Percentiles rank a stretch among this genome's conserved stretches.
Evolutionary conservation across 2,113 vertebrate species (phyloP).

Genomic region (Sprattus sprattus): DNA sequence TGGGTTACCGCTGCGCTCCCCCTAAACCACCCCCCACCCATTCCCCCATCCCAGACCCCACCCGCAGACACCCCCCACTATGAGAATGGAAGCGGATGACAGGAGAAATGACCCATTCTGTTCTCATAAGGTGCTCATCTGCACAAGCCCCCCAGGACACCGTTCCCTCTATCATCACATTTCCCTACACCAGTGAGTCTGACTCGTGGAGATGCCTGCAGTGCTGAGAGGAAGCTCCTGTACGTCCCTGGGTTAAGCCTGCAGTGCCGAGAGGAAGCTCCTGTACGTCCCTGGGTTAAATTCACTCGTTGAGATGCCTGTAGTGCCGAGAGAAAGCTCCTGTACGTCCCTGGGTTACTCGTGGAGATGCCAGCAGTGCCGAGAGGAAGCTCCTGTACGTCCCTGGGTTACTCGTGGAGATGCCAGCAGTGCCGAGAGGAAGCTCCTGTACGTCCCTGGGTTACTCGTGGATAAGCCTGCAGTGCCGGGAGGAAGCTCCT

Average conservation of each 20-base stretch:
- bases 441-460: no score
- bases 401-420: no score
- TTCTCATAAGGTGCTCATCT: slow-evolving; percentile 13
- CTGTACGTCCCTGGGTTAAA: no score
- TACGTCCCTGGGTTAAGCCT: background rate
- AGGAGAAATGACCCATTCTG: slow-evolving; percentile 19
- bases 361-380: no score
- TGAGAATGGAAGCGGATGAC: background rate
- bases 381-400: no score
- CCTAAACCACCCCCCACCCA: background rate
- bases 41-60: background rate
- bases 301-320: no score
- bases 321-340: no score
- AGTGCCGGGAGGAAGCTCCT: background rate
- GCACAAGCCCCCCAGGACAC: background rate
- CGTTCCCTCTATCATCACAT: background rate
- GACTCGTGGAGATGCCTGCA: background rate
- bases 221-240: background rate
- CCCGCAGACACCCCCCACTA: slow-evolving; percentile 10
- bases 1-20: background rate
- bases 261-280: background rate
- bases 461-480: background rate
- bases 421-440: no score
- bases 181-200: background rate
- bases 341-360: no score